Evolutionary conservation across 1,140 invertebrate genomes (phyloP).

Genomic region (Hormaphis cornu): DNA sequence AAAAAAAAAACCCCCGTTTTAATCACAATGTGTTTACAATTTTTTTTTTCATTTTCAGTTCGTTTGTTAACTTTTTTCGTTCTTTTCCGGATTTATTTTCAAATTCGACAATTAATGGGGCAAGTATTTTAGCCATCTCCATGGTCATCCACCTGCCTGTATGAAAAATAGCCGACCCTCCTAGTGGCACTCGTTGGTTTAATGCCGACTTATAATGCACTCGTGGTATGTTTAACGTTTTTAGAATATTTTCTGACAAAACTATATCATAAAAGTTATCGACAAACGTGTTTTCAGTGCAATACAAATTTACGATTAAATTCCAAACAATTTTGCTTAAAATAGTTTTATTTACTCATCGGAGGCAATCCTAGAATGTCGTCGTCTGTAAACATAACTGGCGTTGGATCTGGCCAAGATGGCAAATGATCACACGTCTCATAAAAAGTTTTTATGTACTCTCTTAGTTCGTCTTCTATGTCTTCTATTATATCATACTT

Average conservation of each 20-base stretch:
- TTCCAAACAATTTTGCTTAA: neutral
- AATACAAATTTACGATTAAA: no score
- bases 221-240: neutral
- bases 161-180: conserved; percentile 18
- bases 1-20: no score
- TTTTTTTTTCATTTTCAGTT: neutral
- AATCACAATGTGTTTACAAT: no score
- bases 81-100: neutral
- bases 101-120: neutral
- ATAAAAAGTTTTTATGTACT: neutral
- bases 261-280: no score
- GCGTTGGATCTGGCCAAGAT: neutral
- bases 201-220: neutral
- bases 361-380: conserved; percentile 3
- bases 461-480: neutral
- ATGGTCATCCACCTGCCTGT: conserved; percentile 4
- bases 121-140: conserved; percentile 13
- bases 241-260: neutral
- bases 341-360: neutral
- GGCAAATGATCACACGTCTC: neutral
- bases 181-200: neutral
- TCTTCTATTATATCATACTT: neutral
- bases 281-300: no score
- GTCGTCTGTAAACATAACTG: neutral
- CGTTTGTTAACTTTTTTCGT: neutral